Base-by-base conservation (phyloP, 2,888 invertebrate species). In the Hofmannophila pseudospretella region DNA sequence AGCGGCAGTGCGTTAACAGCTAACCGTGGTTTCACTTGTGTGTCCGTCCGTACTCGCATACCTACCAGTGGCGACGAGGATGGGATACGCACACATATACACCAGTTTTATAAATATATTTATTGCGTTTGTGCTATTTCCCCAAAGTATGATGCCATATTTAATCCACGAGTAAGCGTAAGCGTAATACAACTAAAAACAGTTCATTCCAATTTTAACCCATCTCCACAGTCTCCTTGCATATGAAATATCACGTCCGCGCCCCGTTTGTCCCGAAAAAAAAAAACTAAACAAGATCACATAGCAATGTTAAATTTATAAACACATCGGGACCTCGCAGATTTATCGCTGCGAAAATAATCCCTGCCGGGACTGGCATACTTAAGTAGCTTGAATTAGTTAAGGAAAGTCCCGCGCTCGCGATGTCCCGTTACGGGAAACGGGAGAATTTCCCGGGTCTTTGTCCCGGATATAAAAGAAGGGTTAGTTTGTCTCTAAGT, bases 311-410 rank as follows among this genome's bases (percentile, higher is more conserved):
- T 41, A 35, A 41, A 41, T 41, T 41, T 41, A 38, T 41, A 52
- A 63, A 59, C 57, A 60, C 58, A 60, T 50, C 36, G 60, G 60
- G 59, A 57, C 51, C 51, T 48, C 42, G 61, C 33, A 64, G 67
- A 78, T 78, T 75, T 77, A 77, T 71, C 36, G 61, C 53, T 41
- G 37, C 36, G 50, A 49, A 58, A 57, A 69, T 70, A 69, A 75
- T 69, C 59, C 63, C 43, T 44, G 44, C 42, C 47, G 48, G 52
- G 50, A 39, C 52, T 51, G 48, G 70, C 65, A 73, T 73, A 62
- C 59, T 41, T 56, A 63, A 71, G 60, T 56, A 58, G 64, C 46
- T 44, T 56, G 68, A 67, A 68, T 74, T 66, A 58, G 66, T 68
- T 69, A 67, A 49, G 59, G 65, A 64, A 23, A 69, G 51, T 62